Base-by-base conservation (phyloP, 1,140 invertebrate species). In the Tetramorium simillimum region DNA sequence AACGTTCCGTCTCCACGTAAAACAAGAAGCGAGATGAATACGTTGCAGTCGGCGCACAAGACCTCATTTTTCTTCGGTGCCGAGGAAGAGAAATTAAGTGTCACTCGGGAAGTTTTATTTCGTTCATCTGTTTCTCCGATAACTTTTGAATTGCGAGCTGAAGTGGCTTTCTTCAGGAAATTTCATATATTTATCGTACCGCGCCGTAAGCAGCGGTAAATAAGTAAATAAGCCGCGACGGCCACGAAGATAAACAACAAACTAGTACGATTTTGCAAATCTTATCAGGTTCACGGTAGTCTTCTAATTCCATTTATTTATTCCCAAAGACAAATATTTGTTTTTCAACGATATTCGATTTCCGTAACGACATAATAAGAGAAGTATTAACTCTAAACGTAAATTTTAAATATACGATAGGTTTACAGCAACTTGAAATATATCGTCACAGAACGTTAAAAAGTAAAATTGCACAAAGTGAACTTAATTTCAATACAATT, bases 81-180 rank as follows among this genome's bases (percentile, higher is more conserved):
- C 69, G 80, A 84, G 80, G 69, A 84, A 84, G 80, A 84, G 69
- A 84, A 84, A 84, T 84, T 75, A 84, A 84, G 80, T 84, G 80
- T 84, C 80, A 84, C 80, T 84, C 80, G 69, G 14, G n/a, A 84
- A 84, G 69, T 84, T 84, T 84, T 84, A 84, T 84, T 84, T 84
- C 69, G 80, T 84, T 84, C 80, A 84, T 84, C 80, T 84, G 80
- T 84, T 84, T 84, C 80, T 49, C 53, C 80, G 80, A 84, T 84
- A 84, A 84, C 80, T 84, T 84, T 73, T 84, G 80, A 84, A 84
- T 84, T 84, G 80, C 80, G 28, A 73, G 69, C 80, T 84, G 70
- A 84, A 84, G 80, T 84, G 80, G 80, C 69, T 84, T 84, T 75
- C 53, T 73, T 73, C 80, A 49, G 43, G 43, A 75, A 84, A 84